These are phyloP conservation scores for Leptodactylus fuscus DNA, from an alignment of 2,113 vertebrate species.

Conservation along the genomic window DNA sequence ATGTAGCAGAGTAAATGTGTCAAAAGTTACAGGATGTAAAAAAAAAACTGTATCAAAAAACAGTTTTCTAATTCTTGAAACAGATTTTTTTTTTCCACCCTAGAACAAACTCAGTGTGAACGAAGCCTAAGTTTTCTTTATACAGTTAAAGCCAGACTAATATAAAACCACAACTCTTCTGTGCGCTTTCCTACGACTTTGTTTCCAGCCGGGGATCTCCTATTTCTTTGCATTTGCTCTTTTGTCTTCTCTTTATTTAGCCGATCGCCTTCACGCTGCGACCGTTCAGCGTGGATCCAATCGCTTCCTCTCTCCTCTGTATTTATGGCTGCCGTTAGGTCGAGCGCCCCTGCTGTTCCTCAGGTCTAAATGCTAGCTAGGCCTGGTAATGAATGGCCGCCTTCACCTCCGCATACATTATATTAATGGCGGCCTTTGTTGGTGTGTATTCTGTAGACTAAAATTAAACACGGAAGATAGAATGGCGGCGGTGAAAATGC, in stretches of 20 bases:
- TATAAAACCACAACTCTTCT: not conserved
- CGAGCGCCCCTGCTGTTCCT: not conserved
- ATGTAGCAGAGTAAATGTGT: no score
- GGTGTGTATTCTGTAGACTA: not conserved
- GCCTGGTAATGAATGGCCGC: slow-evolving; percentile 8
- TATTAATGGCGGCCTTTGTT: not conserved
- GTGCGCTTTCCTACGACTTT: slow-evolving; percentile 19
- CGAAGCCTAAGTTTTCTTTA: no score
- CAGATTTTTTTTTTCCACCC: no score
- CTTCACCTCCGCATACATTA: not conserved
- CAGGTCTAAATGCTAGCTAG: not conserved
- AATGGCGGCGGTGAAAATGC: not conserved
- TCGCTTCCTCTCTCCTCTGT: not conserved
- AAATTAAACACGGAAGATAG: not conserved
- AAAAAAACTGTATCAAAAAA: no score
- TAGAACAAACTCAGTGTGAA: no score
- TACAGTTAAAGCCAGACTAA: no score
- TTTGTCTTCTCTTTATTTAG: slow-evolving; percentile 27
- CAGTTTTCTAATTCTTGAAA: no score
- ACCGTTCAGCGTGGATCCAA: not conserved
- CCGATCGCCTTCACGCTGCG: not conserved
- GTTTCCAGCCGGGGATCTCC: not conserved
- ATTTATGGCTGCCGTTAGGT: not conserved
- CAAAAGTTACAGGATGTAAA: no score
- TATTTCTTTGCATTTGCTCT: slow-evolving; percentile 6